phyloP scores from a whole-genome alignment of 2,797 vertebrate genomes.

The Nannoperca obscura region DNA sequence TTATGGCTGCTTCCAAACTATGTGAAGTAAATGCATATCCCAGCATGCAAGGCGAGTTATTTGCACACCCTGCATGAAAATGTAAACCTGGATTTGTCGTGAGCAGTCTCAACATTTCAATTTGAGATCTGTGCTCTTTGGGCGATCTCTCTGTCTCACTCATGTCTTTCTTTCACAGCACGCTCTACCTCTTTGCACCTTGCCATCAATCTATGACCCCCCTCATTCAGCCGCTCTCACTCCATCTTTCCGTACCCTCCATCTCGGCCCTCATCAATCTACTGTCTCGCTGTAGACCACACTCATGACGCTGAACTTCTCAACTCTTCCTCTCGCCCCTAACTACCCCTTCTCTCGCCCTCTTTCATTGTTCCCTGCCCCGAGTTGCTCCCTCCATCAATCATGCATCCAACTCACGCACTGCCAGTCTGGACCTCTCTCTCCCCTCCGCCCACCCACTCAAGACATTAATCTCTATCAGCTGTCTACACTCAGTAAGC shows the following conservation, averaged over 20 bases:
- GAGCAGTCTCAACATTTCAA: conserved; percentile 39
- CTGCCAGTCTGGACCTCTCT: conserved; percentile 66
- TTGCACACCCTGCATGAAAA: conserved; percentile 37
- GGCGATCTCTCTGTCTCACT: conserved; percentile 20
- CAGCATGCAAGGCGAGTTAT: conserved; percentile 28
- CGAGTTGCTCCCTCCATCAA: conserved; percentile 68
- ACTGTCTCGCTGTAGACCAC: conserved; percentile 46
- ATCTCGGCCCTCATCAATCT: conserved; percentile 66
- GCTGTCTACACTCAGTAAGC: conserved; percentile 69
- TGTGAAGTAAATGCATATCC: conserved; percentile 39
- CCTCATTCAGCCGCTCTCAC: conserved; percentile 38
- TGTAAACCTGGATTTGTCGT: conserved; percentile 25
- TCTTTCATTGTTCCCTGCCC: conserved; percentile 54
- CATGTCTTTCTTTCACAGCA: conserved; percentile 15
- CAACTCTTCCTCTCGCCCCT: conserved; percentile 66
- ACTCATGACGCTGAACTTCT: conserved; percentile 68
- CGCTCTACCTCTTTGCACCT: conserved; percentile 48
- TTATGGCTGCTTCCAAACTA: conserved; percentile 24
- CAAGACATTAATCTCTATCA: conserved; percentile 82
- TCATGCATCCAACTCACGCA: conserved; percentile 71
- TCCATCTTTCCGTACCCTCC: conserved; percentile 52
- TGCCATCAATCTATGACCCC: conserved; percentile 60
- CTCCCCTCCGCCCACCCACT: conserved; percentile 65
- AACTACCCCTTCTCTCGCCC: conserved; percentile 58
- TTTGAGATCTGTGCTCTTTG: conserved; percentile 5